A percentile compares a stretch with the other conserved stretches of the same genome.
Conservation (phyloP, 2,797 vertebrate genomes). For the Danio choprae region DNA sequence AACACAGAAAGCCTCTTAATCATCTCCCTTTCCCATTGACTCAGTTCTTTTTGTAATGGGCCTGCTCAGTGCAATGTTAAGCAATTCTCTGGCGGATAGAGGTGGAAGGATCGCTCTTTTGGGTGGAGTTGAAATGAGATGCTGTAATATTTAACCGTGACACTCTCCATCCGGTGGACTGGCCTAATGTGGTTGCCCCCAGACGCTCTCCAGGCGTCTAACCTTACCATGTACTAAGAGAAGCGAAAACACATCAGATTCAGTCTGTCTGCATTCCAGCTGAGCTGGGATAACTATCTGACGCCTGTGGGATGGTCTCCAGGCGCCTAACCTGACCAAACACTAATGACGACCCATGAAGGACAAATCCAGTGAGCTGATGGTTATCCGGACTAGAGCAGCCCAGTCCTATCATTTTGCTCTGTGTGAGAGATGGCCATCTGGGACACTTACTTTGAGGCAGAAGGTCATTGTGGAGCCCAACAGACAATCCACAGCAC, state of each 20-base stretch:
- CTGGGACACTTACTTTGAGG: constrained; percentile 45
- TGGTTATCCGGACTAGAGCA: constrained; percentile 54
- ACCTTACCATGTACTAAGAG: constrained; percentile 38
- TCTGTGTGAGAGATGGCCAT: constrained; percentile 44
- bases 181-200: constrained; percentile 36
- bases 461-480: constrained; percentile 37
- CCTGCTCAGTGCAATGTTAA: constrained; percentile 71
- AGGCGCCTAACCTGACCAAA: constrained; percentile 49
- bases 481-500: constrained; percentile 27
- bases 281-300: constrained; percentile 38
- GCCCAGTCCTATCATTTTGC: constrained; percentile 48
- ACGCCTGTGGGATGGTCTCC: constrained; percentile 42
- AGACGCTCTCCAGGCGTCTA: constrained; percentile 41
- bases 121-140: constrained; percentile 64
- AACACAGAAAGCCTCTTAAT: constrained; percentile 85
- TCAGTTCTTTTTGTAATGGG: constrained; percentile 71
- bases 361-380: constrained; percentile 58
- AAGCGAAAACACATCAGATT: constrained; percentile 42
- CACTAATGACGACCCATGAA: constrained; percentile 53
- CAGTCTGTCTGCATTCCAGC: constrained; percentile 24
- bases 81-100: constrained; percentile 60
- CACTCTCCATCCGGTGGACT: constrained; percentile 29
- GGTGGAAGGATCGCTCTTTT: constrained; percentile 66
- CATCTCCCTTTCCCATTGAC: constrained; percentile 85
- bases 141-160: constrained; percentile 30